Evolutionary conservation across 2,113 vertebrate genomes (phyloP), one percentile per base, ranked within the genome.

Genomic region (Dipodomys ordii): DNA sequence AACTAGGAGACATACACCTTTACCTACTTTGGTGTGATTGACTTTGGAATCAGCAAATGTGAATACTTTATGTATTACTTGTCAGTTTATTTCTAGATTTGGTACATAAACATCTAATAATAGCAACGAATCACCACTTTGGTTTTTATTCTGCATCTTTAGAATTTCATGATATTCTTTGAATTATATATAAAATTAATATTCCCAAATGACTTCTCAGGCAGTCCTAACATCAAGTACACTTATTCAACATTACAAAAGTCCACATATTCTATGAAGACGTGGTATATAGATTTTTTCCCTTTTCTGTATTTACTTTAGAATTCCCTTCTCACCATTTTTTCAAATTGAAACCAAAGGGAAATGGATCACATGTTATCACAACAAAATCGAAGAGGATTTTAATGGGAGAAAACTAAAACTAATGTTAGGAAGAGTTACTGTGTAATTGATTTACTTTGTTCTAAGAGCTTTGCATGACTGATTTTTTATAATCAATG

Each of bases 41-140:
- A 80, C 53, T 86, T 83, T 57, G 60, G 67, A 67, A 72, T 95
- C 68, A 53, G 15, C 8, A 39, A 10, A 4, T 76, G 76, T 19
- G 18, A 49, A 49, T 83, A 73, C 27, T 64, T 71, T 78, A 88
- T 22, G 49, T 49, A 49, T 49, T 9, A 10, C 60, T 95, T 96
- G 69, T 79, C 67, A 88, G 65, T 83, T 80, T 92, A 91, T 93
- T 96, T 92, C 71, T 73, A 32, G 81, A 71, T 86, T 92, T 86
- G 92, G 71, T 80, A 68, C 72, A 30, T 71, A 91, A 92, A 88
- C 49, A 92, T 90, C 79, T 83, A 92, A 95, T 80, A 95, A 95
- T 74, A 90, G 83, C 60, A 74, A 32, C 49, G 44, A 95, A 67
- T 93, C 72, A 77, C 7, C 30, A 5, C 77, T 94, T 88, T 68